These are phyloP conservation scores for Aphaenogaster floridana DNA, from an alignment of 1,140 invertebrate genomes.

Conservation along the genomic window DNA sequence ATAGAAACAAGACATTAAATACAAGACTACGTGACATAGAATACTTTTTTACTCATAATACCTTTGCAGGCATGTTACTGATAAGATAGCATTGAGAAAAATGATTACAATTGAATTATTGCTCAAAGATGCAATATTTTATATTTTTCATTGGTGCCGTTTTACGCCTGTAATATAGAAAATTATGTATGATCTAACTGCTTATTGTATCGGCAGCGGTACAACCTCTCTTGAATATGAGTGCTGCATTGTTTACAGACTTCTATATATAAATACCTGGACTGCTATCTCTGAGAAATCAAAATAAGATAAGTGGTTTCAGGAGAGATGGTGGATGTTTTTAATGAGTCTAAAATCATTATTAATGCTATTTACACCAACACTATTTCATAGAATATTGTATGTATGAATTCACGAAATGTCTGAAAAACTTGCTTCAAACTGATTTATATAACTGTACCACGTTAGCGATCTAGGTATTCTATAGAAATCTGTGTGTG, in stretches of 20 bases:
- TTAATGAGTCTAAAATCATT: background rate
- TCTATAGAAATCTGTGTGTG: constrained; percentile 13
- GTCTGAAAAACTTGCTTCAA: background rate
- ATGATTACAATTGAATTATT: background rate
- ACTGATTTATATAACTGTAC: background rate
- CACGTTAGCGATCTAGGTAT: constrained; percentile 7
- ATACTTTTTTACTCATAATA: background rate
- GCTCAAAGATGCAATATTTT: background rate
- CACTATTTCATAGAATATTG: background rate
- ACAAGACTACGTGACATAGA: background rate
- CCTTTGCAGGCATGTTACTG: background rate
- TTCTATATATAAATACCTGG: constrained; percentile 17
- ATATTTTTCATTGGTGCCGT: constrained; percentile 19
- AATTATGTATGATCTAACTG: constrained; percentile 4
- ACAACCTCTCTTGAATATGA: background rate
- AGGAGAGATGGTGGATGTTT: background rate
- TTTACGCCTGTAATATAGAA: background rate
- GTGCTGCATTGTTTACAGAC: background rate
- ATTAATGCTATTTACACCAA: background rate
- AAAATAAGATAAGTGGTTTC: background rate
- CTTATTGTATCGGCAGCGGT: background rate
- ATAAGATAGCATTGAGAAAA: background rate
- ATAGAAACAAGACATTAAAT: constrained; percentile 4
- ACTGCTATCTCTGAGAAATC: background rate
- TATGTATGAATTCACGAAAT: background rate